Evolutionary conservation across 2,113 vertebrate genomes (phyloP).

Genomic region (Laticauda laticaudata): DNA sequence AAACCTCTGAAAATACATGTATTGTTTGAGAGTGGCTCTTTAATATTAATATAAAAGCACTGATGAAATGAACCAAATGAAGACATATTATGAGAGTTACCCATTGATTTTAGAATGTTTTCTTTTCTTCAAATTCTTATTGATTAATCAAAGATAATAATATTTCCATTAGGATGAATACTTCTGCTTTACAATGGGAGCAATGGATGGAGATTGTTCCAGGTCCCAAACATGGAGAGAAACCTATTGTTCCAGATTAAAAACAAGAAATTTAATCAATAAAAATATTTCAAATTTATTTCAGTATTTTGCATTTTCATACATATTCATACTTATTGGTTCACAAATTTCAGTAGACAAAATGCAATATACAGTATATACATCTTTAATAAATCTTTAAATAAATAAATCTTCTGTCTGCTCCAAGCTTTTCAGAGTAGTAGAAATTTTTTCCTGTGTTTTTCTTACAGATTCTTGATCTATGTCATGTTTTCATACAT

Average conservation of each 20-base stretch:
- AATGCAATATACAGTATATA: not conserved
- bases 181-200: not conserved
- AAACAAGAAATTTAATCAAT: not conserved
- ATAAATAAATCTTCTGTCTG: not conserved
- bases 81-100: not conserved
- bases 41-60: not conserved
- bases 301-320: not conserved
- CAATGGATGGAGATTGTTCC: not conserved
- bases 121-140: not conserved
- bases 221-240: not conserved
- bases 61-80: not conserved
- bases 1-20: not conserved
- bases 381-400: no score
- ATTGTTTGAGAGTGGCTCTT: rapidly evolving
- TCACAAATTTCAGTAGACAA: not conserved
- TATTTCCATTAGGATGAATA: not conserved
- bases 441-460: not conserved
- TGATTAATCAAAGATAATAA: not conserved
- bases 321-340: not conserved
- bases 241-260: not conserved
- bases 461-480: not conserved
- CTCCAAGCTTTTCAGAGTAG: not conserved
- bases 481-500: not conserved
- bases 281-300: not conserved
- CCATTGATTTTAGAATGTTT: not conserved